phyloP scores from a whole-genome alignment of 2,797 vertebrate species.

The Knipowitschia caucasica region DNA sequence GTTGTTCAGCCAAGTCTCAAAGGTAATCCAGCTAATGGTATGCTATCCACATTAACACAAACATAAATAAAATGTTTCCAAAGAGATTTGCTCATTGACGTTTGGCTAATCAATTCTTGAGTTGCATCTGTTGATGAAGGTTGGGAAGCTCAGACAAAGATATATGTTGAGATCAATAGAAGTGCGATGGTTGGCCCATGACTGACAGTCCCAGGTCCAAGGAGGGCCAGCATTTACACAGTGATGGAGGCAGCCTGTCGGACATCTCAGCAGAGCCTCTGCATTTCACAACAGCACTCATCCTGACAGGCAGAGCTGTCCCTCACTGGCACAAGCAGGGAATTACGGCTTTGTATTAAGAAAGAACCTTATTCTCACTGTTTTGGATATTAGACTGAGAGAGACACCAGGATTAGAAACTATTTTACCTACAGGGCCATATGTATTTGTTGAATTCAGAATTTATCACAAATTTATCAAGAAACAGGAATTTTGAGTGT shows the following conservation, averaged over 20 bases:
- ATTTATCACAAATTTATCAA: too few relatives aligned
- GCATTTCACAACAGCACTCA: conserved; percentile 23
- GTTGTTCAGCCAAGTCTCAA: conserved; percentile 79
- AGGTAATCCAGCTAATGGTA: conserved; percentile 85
- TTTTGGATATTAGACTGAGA: neutral
- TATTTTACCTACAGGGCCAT: too few relatives aligned
- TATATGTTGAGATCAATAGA: conserved; percentile 78
- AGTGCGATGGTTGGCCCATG: conserved; percentile 46
- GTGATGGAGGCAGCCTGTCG: conserved; percentile 46
- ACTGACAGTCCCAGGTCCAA: conserved; percentile 70
- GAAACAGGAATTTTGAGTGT: conserved; percentile 45
- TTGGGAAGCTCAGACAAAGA: conserved; percentile 74
- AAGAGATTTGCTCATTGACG: conserved; percentile 79
- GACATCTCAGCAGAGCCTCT: conserved; percentile 49
- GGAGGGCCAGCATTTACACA: conserved; percentile 68
- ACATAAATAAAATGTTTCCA: conserved; percentile 83
- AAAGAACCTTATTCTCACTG: conserved; percentile 43
- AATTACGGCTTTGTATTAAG: conserved; percentile 44
- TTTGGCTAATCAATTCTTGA: conserved; percentile 77
- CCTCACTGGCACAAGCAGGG: conserved; percentile 47
- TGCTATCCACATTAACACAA: conserved; percentile 80
- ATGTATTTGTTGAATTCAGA: neutral
- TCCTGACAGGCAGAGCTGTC: conserved; percentile 54
- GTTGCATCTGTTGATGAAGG: conserved; percentile 80
- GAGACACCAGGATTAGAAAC: too few relatives aligned